phyloP scores from a whole-genome alignment of 1,140 invertebrate genomes.

The Probaryconus sp. region DNA sequence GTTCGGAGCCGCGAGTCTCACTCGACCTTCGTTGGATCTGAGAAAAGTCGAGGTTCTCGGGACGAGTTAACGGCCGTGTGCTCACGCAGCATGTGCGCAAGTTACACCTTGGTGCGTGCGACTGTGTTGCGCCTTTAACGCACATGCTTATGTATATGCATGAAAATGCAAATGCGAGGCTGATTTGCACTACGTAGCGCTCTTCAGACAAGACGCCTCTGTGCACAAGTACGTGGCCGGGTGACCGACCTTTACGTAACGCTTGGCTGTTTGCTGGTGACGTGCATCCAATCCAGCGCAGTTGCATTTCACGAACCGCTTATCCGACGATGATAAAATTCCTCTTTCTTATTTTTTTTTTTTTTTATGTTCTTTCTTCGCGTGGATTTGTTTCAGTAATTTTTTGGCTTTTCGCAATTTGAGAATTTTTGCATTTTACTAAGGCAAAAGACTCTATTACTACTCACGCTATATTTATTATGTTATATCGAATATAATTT shows the following conservation, averaged over 20 bases:
- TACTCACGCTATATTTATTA: too few relatives aligned
- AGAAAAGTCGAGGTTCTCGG: conserved; percentile 50
- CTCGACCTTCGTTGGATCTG: conserved; percentile 42
- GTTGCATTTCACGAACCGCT: conserved; percentile 49
- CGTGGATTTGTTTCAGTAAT: too few relatives aligned
- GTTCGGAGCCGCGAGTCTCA: conserved; percentile 20
- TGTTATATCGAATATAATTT: too few relatives aligned
- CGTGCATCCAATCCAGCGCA: conserved; percentile 68
- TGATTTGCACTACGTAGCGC: conserved; percentile 50
- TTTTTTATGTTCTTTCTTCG: too few relatives aligned
- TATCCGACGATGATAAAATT: conserved; percentile 46
- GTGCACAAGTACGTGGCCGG: conserved; percentile 70
- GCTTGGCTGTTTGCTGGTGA: conserved; percentile 70
- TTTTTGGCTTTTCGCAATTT: too few relatives aligned
- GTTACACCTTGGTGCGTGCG: conserved; percentile 17
- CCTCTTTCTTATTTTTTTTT: conserved; percentile 18
- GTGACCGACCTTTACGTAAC: conserved; percentile 79
- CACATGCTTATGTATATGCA: not conserved
- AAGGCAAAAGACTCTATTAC: too few relatives aligned
- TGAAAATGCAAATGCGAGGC: conserved; percentile 27
- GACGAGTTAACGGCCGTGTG: conserved; percentile 52
- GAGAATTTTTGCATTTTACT: too few relatives aligned
- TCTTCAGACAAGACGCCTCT: conserved; percentile 54
- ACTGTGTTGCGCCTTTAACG: too few relatives aligned
- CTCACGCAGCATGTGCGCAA: conserved; percentile 1